These are phyloP conservation scores for Pimpla rufipes DNA, from an alignment of 2,888 invertebrate genomes.

Conservation along the genomic window DNA sequence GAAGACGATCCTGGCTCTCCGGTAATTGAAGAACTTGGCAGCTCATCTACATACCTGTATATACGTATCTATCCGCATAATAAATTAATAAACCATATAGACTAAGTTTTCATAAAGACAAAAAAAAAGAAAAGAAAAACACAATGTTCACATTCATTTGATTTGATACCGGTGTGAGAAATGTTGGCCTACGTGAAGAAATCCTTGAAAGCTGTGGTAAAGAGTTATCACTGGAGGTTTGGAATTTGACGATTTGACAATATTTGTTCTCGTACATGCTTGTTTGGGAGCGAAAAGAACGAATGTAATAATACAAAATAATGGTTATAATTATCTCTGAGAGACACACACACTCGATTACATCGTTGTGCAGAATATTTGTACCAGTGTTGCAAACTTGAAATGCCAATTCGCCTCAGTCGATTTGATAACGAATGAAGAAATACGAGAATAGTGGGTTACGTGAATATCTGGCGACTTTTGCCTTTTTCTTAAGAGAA, in stretches of 20 bases:
- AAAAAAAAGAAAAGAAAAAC: background rate
- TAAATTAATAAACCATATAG: conserved; percentile 40
- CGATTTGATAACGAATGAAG: too few relatives aligned
- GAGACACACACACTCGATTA: too few relatives aligned
- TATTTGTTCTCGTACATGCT: too few relatives aligned
- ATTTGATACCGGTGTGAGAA: background rate
- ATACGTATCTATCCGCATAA: conserved; percentile 24
- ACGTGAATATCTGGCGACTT: too few relatives aligned
- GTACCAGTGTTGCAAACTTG: too few relatives aligned
- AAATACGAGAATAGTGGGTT: too few relatives aligned
- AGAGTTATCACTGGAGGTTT: background rate
- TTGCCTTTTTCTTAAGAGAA: too few relatives aligned
- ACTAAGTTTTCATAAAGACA: conserved; percentile 1
- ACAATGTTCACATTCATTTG: background rate
- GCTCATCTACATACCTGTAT: conserved; percentile 31
- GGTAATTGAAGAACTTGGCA: background rate
- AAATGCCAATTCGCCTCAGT: too few relatives aligned
- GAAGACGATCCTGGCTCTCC: background rate
- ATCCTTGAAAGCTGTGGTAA: background rate
- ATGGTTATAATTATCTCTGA: too few relatives aligned
- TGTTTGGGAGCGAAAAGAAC: too few relatives aligned
- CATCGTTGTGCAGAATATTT: too few relatives aligned
- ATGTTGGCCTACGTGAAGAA: background rate
- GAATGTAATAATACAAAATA: background rate
- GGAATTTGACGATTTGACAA: conserved; percentile 7